Evolutionary conservation across 2,797 vertebrate genomes (phyloP).

Genomic region (Sternotherus odoratus): DNA sequence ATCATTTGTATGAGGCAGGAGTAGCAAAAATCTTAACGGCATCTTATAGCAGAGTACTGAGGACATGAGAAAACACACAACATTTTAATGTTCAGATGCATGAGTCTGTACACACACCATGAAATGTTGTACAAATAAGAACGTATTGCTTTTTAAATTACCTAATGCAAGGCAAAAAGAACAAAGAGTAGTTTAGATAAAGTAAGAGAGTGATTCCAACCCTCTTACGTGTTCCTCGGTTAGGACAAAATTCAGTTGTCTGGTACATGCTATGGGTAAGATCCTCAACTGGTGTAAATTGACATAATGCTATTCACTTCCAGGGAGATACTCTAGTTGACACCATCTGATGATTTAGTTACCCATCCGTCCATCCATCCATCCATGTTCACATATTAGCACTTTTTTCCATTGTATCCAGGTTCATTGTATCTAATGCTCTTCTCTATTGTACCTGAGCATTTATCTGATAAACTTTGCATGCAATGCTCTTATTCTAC

Average conservation of each 20-base stretch:
- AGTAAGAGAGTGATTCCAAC: not conserved
- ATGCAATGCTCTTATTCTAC: fast-evolving
- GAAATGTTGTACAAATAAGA: not conserved
- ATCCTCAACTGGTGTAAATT: not conserved
- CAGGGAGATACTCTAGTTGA: not conserved
- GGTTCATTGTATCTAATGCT: fast-evolving
- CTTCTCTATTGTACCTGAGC: fast-evolving
- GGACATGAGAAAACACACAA: not conserved
- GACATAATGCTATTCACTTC: not conserved
- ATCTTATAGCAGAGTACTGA: not conserved
- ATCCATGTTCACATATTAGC: fast-evolving
- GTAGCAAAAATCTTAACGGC: not conserved
- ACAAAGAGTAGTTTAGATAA: not conserved
- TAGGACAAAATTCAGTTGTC: not conserved
- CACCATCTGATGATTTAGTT: not conserved
- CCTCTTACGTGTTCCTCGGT: not conserved
- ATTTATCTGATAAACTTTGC: not conserved
- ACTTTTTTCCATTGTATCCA: fast-evolving
- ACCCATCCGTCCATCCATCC: fast-evolving
- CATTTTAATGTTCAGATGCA: not conserved
- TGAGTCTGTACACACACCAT: not conserved
- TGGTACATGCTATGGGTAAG: not conserved
- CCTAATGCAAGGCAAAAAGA: not conserved
- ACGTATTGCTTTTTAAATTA: not conserved
- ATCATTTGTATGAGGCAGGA: not conserved